Evolutionary conservation across 1,140 invertebrate genomes (phyloP), one percentile per base, ranked within the genome.

Genomic region (Zaprionus inermis): DNA sequence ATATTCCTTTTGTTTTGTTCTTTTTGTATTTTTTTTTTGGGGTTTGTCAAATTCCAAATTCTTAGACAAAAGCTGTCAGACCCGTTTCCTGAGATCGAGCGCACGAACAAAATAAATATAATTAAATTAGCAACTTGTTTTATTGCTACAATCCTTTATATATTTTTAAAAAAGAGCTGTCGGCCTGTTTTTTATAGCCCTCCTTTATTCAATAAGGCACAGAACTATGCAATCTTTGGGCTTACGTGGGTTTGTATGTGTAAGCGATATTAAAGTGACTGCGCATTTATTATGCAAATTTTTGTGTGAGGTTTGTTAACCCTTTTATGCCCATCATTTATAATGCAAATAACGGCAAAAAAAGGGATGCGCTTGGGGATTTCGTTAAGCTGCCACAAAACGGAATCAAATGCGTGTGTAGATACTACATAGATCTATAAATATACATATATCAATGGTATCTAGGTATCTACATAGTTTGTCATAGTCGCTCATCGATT

Each of bases 101-200:
- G 60, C 61, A 65, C 54, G 16, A 78, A 63, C 49, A 81, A 58
- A 65, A 65, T 52, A 65, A 52, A 57, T 66, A 52, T 66, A 76
- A 72, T 76, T 85, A 79, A 81, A 85, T 82, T 76, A 81, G 68
- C 76, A 86, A 86, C 76, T 82, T 74, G 72, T 86, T 76, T 82
- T 67, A 76, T 76, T 65, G 70, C 70, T n/a, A 41, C 52, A 52
- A 72, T 73, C 57, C 41, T 71, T 61, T 16, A 60, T 44, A 20
- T 56, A 59, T 32, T 60, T 72, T 58, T 51, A 18, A 44, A 28
- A 41, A 55, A 18, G 22, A 55, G 44, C 20, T 49, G 12, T 69
- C 34, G 51, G 18, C 49, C 22, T 18, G 28, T 24, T 66, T 66
- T 63, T 63, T 52, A 71, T 74, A 20, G 7, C 14, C 32, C 22